phyloP scores from a whole-genome alignment of 2,113 vertebrate species.

The Elephas maximus region DNA sequence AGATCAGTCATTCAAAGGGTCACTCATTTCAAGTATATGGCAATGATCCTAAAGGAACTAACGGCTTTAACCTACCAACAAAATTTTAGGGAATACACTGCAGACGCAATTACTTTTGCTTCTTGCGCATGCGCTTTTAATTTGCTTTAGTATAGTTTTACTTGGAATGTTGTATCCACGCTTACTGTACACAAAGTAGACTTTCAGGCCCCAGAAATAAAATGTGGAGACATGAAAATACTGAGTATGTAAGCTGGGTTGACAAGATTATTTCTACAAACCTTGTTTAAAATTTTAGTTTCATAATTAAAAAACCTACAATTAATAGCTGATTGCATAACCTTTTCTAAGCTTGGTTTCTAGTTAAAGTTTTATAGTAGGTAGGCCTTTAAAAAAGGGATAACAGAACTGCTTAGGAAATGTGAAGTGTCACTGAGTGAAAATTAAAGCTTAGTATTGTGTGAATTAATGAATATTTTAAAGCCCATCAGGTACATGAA shows the following conservation, averaged over 20 bases:
- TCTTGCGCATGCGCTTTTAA: not conserved
- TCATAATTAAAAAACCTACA: conserved; percentile 42
- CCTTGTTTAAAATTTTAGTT: conserved; percentile 36
- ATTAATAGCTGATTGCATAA: conserved; percentile 59
- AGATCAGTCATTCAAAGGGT: not conserved
- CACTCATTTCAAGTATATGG: conserved; percentile 20
- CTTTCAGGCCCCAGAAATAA: conserved; percentile 46
- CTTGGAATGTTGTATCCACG: not conserved
- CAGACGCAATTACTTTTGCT: not conserved
- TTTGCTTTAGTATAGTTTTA: conserved; percentile 58
- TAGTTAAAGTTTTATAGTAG: conserved; percentile 31
- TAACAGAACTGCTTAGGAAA: conserved; percentile 2
- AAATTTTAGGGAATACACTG: conserved; percentile 17
- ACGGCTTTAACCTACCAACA: not conserved
- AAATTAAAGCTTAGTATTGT: conserved; percentile 20
- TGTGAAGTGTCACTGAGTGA: conserved; percentile 33
- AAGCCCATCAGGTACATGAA: conserved; percentile 28
- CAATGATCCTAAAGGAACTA: conserved; percentile 9
- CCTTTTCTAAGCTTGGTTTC: conserved; percentile 44
- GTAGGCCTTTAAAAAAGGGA: conserved; percentile 24
- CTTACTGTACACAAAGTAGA: conserved; percentile 34
- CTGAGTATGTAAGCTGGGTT: not conserved
- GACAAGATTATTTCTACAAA: conserved; percentile 45
- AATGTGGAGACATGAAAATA: conserved; percentile 27
- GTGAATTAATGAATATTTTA: conserved; percentile 40